Percentiles rank a stretch among this genome's conserved stretches.
phyloP scores from a whole-genome alignment of 2,797 vertebrate species.

The Sebastes goodei region DNA sequence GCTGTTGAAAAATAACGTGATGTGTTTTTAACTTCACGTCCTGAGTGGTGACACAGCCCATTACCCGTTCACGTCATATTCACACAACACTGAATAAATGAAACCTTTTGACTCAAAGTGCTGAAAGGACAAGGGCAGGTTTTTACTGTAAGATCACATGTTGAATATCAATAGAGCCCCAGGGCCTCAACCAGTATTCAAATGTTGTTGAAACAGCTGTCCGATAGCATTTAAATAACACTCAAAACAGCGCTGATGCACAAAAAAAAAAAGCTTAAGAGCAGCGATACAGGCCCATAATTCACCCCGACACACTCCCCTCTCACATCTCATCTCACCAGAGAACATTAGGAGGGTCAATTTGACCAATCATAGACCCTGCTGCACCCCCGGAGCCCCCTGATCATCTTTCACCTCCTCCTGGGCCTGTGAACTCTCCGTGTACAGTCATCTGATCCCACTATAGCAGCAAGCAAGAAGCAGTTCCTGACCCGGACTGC shows the following conservation, averaged over 20 bases:
- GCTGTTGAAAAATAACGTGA: background rate
- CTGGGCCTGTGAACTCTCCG: conserved; percentile 63
- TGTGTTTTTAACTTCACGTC: background rate
- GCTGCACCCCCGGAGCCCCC: conserved; percentile 57
- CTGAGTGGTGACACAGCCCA: background rate
- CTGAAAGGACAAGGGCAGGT: background rate
- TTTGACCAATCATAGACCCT: conserved; percentile 62
- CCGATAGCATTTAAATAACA: conserved; percentile 8
- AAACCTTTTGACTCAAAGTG: background rate
- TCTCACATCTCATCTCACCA: conserved; percentile 50
- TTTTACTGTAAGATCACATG: background rate
- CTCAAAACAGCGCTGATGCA: background rate
- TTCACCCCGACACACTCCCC: conserved; percentile 26
- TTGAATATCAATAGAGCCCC: background rate
- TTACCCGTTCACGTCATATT: background rate
- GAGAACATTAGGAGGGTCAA: conserved; percentile 53
- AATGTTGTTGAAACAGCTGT: conserved; percentile 36
- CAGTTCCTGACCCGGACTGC: conserved; percentile 41
- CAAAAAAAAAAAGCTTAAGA: conserved; percentile 7
- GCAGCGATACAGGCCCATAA: conserved; percentile 13
- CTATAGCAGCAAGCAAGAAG: conserved; percentile 50
- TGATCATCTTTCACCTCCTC: conserved; percentile 73
- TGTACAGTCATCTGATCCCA: conserved; percentile 71
- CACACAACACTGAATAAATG: background rate
- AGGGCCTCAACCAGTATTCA: background rate